Percentiles rank a stretch among this genome's conserved stretches.
Conservation (phyloP, 1,140 invertebrate genomes). For the Saccostrea cuccullata region DNA sequence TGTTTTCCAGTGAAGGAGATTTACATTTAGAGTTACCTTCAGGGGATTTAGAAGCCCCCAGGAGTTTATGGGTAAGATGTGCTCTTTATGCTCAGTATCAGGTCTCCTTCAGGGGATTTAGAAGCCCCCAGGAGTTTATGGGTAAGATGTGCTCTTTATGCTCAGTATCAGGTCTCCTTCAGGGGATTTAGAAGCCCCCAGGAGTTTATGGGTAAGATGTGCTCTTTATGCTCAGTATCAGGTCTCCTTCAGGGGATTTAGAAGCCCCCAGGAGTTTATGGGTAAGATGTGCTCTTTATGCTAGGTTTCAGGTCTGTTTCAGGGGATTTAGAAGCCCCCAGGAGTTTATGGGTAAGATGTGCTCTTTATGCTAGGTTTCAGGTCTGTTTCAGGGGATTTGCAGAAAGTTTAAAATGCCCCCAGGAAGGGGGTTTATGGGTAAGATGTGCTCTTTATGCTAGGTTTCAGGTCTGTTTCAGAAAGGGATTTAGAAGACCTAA, state of each 20-base stretch:
- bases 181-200: slow-evolving; percentile 84
- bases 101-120: slow-evolving; percentile 80
- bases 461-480: slow-evolving; percentile 68
- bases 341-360: slow-evolving; percentile 86
- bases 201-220: slow-evolving; percentile 86
- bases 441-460: slow-evolving; percentile 45
- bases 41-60: slow-evolving; percentile 88
- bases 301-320: not conserved
- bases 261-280: slow-evolving; percentile 90
- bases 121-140: slow-evolving; percentile 90
- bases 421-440: slow-evolving; percentile 89
- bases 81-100: not conserved
- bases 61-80: slow-evolving; percentile 86
- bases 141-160: slow-evolving; percentile 77
- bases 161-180: not conserved
- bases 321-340: slow-evolving; percentile 84
- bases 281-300: slow-evolving; percentile 77
- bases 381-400: slow-evolving; percentile 40
- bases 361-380: not conserved
- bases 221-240: not conserved
- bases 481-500: slow-evolving; percentile 88
- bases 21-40: slow-evolving; percentile 93
- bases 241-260: not conserved
- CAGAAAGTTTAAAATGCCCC: slow-evolving; percentile 89
- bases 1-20: slow-evolving; percentile 94